Conservation (phyloP, 2,888 invertebrate species). For the Xestia xanthographa region DNA sequence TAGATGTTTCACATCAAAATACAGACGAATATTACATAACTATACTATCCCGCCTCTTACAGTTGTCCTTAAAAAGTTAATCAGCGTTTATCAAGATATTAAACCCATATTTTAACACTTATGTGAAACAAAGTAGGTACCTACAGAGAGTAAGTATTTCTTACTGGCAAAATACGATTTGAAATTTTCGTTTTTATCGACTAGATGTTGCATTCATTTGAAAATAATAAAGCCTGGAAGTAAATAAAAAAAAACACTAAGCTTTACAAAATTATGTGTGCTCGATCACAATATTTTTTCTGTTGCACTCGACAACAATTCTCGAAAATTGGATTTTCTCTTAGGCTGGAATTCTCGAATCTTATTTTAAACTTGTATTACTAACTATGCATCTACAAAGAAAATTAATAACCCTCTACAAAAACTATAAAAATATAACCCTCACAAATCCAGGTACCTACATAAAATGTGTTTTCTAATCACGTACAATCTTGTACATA, state of each 20-base stretch:
- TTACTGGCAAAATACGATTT: too few relatives aligned
- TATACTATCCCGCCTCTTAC: too few relatives aligned
- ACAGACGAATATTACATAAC: too few relatives aligned
- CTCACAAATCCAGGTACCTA: constrained; percentile 49
- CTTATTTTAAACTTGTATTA: background rate
- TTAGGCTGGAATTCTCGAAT: background rate
- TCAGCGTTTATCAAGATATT: too few relatives aligned
- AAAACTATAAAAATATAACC: constrained; percentile 22
- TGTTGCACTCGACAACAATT: background rate
- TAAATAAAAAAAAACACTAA: background rate
- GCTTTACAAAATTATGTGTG: background rate
- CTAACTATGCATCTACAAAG: background rate
- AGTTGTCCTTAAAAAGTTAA: too few relatives aligned
- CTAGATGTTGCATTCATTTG: too few relatives aligned
- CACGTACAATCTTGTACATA: constrained; percentile 77
- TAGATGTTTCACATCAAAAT: too few relatives aligned
- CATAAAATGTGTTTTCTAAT: constrained; percentile 70
- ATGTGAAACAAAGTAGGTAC: too few relatives aligned
- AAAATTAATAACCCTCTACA: constrained; percentile 4
- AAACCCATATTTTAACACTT: too few relatives aligned
- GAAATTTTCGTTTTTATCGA: too few relatives aligned
- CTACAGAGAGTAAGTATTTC: too few relatives aligned
- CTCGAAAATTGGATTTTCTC: background rate
- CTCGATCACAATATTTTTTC: background rate
- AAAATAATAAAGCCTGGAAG: background rate